Evolutionary conservation across 1,140 invertebrate genomes (phyloP), one percentile per base, ranked within the genome.

Genomic region (Lanistes nyassanus): DNA sequence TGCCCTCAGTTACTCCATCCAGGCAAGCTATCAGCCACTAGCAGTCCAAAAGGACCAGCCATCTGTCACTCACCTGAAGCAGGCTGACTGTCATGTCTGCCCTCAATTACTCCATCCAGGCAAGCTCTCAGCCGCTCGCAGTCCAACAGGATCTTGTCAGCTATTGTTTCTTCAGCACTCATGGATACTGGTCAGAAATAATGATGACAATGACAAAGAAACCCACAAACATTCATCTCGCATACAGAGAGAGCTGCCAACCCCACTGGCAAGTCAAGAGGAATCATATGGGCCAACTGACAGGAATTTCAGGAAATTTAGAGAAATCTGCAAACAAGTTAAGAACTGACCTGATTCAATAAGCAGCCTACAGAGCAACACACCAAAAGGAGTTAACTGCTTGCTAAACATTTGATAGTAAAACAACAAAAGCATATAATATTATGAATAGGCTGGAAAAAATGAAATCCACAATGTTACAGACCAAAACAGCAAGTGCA

Each of bases 71-170:
- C 47, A 77, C 74, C 77, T 77, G 53, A 47, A 31, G 42, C 21
- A 65, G 64, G 51, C 0, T 64, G 51, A 16, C 42, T 53, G 55
- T 39, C 72, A 34, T 75, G 29, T 6, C 37, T 55, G 36, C 42
- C 47, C 3, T 77, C 74, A 31, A 51, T 31, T n/a, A 78, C 71
- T 16, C 39, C 37, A 9, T 67, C 29, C 7, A 82, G 76, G 34
- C 76, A 76, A 0, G 66, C 47, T 39, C 80, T 80, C 13, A 86
- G 76, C 7, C 56, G 60, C 47, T 84, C 66, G 73, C 80, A 82
- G n/a, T 70, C 76, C 37, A 34, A 42, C 37, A 86, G 70, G 11
- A 87, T 76, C 67, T 84, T 83, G 75, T 87, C 86, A 29, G 80
- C 83, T 37, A 84, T 75, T 75, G 83, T 83, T 42, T 86, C 85